Evolutionary conservation across 2,797 vertebrate species (phyloP), one percentile per base, ranked within the genome.

Genomic region (Coregonus sp.): DNA sequence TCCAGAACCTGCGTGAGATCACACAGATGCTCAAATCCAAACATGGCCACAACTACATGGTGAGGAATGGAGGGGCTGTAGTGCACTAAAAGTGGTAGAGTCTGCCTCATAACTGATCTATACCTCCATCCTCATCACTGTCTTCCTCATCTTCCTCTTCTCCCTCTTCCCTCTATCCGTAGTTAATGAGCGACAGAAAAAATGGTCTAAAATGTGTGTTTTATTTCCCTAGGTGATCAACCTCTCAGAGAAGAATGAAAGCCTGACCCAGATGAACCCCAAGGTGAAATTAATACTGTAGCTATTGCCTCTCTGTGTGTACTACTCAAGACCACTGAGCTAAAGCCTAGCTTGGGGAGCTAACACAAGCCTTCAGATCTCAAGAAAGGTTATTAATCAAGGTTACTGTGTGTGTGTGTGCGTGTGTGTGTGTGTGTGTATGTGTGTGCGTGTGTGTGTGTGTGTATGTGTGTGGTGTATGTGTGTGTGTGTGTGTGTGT

Each of bases 21-120:
- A 92, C 95, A 0, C 88, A 74, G 59, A 96, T 98, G 97, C 94
- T 98, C 31, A 94, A 94, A 86, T 97, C 95, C 77, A 98, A 97
- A 80, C 97, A 98, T 1, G 95, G 94, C 2, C 93, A 96, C 86
- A 95, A 95, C 90, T 97, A 96, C 90, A 86, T 97, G 95, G 97
- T 98, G 93, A 82, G 94, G 25, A 2, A 69, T 0, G 5, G 14
- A 18, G 1, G 20, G 6, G 29, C 35, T 14, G n/a, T 47, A 47
- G 40, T 11, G 2, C 40, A 47, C 40, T 47, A 47, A 11, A 47
- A 11, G 40, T 47, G 9, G 40, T 47, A 11, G 37, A 40, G 40
- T 47, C 52, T 56, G 16, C 1, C 15, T 1, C 1, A 11, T 29
- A 63, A 6, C 47, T 47, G 61, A 35, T 11, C 18, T n/a, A 16